Evolutionary conservation across 2,888 invertebrate genomes (phyloP).

Genomic region (Calameuta filiformis): DNA sequence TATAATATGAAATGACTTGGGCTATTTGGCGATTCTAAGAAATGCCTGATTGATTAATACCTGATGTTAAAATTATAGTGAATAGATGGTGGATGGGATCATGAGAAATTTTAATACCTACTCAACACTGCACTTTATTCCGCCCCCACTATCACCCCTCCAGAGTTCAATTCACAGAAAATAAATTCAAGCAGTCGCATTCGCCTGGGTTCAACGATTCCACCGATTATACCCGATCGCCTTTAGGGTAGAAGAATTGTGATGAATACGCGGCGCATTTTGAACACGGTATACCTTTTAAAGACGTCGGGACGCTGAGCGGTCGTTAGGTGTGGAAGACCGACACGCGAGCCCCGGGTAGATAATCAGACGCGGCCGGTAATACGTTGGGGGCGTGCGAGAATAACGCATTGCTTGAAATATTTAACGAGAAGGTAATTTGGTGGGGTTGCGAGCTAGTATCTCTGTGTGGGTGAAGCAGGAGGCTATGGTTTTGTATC

Average conservation of each 20-base stretch:
- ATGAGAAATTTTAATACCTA: background rate
- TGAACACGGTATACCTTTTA: conserved; percentile 40
- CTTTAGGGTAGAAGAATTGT: conserved; percentile 39
- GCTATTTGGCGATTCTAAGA: background rate
- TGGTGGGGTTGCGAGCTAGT: conserved; percentile 30
- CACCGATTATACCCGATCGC: conserved; percentile 26
- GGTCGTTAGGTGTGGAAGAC: conserved; percentile 45
- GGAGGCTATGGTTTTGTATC: conserved; percentile 9
- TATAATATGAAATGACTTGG: background rate
- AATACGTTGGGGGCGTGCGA: conserved; percentile 56
- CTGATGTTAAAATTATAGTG: background rate
- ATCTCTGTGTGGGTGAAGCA: conserved; percentile 9
- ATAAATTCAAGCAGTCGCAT: conserved; percentile 7
- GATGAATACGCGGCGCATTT: conserved; percentile 47
- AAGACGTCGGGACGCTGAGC: conserved; percentile 27
- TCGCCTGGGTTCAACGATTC: conserved; percentile 15
- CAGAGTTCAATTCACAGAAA: background rate
- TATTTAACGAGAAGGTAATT: conserved; percentile 60
- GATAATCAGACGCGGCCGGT: conserved; percentile 55
- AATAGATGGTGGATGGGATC: background rate
- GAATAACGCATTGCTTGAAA: conserved; percentile 56
- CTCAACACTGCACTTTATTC: background rate
- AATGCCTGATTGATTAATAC: background rate
- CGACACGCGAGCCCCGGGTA: conserved; percentile 35
- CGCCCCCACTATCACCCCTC: background rate